Conservation (phyloP, 1,140 invertebrate species). For the Panagrolaimus sp. region DNA sequence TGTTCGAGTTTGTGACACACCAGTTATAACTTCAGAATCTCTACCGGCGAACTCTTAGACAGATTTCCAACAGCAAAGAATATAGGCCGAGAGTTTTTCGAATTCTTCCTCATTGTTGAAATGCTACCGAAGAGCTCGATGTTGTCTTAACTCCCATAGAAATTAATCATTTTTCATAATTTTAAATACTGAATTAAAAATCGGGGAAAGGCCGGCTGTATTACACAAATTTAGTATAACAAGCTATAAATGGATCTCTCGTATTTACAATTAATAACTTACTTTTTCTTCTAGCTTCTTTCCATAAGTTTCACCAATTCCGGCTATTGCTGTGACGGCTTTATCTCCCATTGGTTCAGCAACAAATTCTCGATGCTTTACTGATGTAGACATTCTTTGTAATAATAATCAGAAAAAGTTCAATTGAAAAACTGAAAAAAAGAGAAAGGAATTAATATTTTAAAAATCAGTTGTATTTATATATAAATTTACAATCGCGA, state of each 20-base stretch:
- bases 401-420: not conserved
- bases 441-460: too few relatives aligned
- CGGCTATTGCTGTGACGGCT: slow-evolving; percentile 81
- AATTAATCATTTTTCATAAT: too few relatives aligned
- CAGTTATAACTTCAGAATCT: too few relatives aligned
- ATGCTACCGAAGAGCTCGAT: not conserved
- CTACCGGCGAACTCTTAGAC: too few relatives aligned
- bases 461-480: not conserved
- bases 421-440: not conserved
- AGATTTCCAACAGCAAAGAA: too few relatives aligned
- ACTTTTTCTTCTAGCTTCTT: slow-evolving; percentile 85
- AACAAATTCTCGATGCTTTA: slow-evolving; percentile 86
- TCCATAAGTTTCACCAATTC: slow-evolving; percentile 84
- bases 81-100: too few relatives aligned
- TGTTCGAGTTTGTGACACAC: too few relatives aligned
- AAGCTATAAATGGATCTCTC: too few relatives aligned
- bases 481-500: not conserved
- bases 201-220: slow-evolving; percentile 7
- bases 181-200: too few relatives aligned
- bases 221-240: not conserved
- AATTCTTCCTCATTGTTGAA: too few relatives aligned
- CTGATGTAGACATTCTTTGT: slow-evolving; percentile 77
- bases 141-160: too few relatives aligned
- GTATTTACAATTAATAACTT: too few relatives aligned
- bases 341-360: slow-evolving; percentile 92